A percentile compares a stretch with the other conserved stretches of the same genome.
Evolutionary conservation across 2,797 vertebrate species (phyloP).

Genomic region (Sparidentex hasta): DNA sequence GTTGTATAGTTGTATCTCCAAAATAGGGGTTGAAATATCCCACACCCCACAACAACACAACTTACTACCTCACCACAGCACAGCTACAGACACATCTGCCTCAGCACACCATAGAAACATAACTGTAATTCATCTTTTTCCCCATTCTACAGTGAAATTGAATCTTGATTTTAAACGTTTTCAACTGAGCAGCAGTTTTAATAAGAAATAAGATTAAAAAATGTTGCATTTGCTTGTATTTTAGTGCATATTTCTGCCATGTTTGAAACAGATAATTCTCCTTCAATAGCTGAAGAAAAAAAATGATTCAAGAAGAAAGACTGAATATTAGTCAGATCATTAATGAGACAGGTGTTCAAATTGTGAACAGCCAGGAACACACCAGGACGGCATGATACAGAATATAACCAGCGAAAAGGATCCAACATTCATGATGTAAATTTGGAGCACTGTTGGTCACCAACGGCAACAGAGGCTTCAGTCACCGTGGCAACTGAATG

Average conservation of each 20-base stretch:
- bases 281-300: background rate
- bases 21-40: slow-evolving; percentile 84
- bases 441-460: slow-evolving; percentile 33
- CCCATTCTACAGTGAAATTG: background rate
- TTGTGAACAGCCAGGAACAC: background rate
- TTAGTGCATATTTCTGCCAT: background rate
- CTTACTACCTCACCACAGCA: slow-evolving; percentile 92
- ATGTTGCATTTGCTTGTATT: no score
- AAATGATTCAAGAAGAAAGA: background rate
- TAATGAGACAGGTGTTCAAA: background rate
- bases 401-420: background rate
- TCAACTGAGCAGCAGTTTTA: no score
- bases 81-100: slow-evolving; percentile 42
- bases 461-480: slow-evolving; percentile 44
- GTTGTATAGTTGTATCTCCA: slow-evolving; percentile 94
- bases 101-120: fast-evolving
- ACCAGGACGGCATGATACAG: background rate
- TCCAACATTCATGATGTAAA: background rate
- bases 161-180: background rate
- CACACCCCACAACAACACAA: slow-evolving; percentile 94
- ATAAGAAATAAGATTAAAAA: no score
- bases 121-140: background rate
- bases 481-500: slow-evolving; percentile 49
- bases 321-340: background rate
- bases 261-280: background rate